phyloP scores from a whole-genome alignment of 2,888 invertebrate species.

The Dicyrtomina minuta region DNA sequence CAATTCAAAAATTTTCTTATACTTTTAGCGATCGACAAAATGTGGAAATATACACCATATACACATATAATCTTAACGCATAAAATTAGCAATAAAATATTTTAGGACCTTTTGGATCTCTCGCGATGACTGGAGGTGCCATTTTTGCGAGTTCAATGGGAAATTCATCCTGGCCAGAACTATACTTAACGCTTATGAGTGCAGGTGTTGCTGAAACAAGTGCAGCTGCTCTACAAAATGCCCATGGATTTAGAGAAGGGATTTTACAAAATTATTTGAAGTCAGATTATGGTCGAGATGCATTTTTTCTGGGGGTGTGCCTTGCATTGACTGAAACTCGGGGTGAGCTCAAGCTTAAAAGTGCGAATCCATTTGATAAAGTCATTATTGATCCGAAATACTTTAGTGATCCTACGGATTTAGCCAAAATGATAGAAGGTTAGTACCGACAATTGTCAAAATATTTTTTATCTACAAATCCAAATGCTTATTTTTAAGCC shows the following conservation, averaged over 20 bases:
- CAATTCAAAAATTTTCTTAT: too few relatives aligned
- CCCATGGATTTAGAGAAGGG: constrained; percentile 37
- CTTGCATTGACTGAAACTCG: constrained; percentile 40
- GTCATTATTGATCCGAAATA: constrained; percentile 46
- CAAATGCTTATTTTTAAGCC: too few relatives aligned
- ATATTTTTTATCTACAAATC: too few relatives aligned
- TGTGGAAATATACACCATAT: too few relatives aligned
- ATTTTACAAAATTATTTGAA: constrained; percentile 41
- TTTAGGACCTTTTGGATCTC: too few relatives aligned
- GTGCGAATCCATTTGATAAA: constrained; percentile 37
- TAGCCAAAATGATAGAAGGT: constrained; percentile 42
- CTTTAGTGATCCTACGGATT: constrained; percentile 44
- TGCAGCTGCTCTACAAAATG: neutral
- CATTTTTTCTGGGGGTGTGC: constrained; percentile 40
- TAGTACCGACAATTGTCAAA: too few relatives aligned
- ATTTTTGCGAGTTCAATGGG: neutral
- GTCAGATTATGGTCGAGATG: constrained; percentile 42
- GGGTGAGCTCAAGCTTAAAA: constrained; percentile 41
- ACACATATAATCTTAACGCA: too few relatives aligned
- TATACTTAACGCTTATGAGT: constrained; percentile 33
- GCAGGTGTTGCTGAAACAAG: neutral
- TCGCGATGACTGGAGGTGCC: neutral
- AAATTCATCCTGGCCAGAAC: constrained; percentile 42
- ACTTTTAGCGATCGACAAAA: too few relatives aligned
- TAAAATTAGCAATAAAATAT: too few relatives aligned